These are phyloP conservation scores for Cheilinus undulatus DNA, from an alignment of 2,113 vertebrate species.

Conservation along the genomic window DNA sequence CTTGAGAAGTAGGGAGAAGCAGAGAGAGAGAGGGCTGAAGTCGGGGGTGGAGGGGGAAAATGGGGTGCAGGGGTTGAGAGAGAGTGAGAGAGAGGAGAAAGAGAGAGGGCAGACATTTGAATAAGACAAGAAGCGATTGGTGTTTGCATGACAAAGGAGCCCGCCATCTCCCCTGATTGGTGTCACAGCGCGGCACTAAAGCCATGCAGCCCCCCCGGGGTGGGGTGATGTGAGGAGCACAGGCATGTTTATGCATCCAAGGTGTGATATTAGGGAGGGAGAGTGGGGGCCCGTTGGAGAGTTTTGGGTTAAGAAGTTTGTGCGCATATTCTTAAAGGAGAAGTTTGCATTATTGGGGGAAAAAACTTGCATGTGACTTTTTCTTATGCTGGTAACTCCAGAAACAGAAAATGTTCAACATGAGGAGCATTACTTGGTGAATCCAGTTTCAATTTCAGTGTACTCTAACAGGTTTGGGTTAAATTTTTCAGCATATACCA, in stretches of 20 bases:
- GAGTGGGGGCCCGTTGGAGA: slow-evolving; percentile 56
- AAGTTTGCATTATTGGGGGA: slow-evolving; percentile 36
- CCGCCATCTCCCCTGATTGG: slow-evolving; percentile 87
- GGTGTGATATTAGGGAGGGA: slow-evolving; percentile 83
- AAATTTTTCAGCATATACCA: neutral
- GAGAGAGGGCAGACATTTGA: slow-evolving; percentile 83
- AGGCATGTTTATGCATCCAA: slow-evolving; percentile 85
- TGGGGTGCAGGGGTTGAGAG: slow-evolving; percentile 57
- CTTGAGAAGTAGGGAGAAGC: slow-evolving; percentile 75
- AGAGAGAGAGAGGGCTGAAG: slow-evolving; percentile 54
- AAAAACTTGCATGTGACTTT: slow-evolving; percentile 21
- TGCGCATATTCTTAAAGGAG: slow-evolving; percentile 63
- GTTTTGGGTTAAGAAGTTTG: slow-evolving; percentile 69
- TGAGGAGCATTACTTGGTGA: neutral
- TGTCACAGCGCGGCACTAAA: slow-evolving; percentile 85
- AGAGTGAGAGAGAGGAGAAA: slow-evolving; percentile 74
- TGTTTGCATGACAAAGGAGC: slow-evolving; percentile 87
- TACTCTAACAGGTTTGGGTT: neutral
- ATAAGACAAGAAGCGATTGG: slow-evolving; percentile 85
- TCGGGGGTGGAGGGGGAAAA: slow-evolving; percentile 52
- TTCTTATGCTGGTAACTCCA: slow-evolving; percentile 11
- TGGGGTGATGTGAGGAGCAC: slow-evolving; percentile 80
- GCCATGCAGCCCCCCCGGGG: slow-evolving; percentile 79
- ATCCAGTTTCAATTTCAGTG: neutral
- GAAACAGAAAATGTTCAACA: slow-evolving; percentile 26